Evolutionary conservation across 2,888 invertebrate genomes (phyloP).

Genomic region (Campoplex nolae): DNA sequence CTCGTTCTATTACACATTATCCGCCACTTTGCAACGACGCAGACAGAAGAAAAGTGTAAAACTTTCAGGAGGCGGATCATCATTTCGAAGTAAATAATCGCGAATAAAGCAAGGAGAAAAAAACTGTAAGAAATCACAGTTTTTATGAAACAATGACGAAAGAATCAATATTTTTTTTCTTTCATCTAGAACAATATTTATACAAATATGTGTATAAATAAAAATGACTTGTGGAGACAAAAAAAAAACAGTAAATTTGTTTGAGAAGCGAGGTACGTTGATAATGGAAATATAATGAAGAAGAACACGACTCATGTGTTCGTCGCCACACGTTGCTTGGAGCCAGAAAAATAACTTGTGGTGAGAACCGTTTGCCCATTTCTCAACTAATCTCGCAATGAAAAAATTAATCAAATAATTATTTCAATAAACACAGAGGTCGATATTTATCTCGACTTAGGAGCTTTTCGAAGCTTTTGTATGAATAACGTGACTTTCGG

Average conservation of each 20-base stretch:
- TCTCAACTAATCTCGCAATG: neutral
- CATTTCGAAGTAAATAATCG: neutral
- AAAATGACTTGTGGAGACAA: neutral
- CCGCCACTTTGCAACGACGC: slow-evolving; percentile 38
- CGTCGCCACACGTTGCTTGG: neutral
- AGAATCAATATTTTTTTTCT: neutral
- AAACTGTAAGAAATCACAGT: slow-evolving; percentile 29
- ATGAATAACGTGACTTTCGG: neutral
- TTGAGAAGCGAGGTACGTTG: slow-evolving; percentile 1
- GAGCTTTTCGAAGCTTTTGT: neutral
- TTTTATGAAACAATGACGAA: neutral
- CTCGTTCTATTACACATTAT: slow-evolving; percentile 25
- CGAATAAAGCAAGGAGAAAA: neutral
- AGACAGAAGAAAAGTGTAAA: slow-evolving; percentile 26
- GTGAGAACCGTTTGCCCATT: neutral
- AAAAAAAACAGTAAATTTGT: neutral
- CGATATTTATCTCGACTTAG: neutral
- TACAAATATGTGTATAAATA: slow-evolving; percentile 10
- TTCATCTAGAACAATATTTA: neutral
- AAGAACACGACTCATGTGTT: slow-evolving; percentile 1
- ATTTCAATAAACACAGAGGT: neutral
- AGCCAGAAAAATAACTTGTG: neutral
- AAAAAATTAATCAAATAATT: neutral
- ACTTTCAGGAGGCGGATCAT: slow-evolving; percentile 5
- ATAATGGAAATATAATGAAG: neutral